These are phyloP conservation scores for Helarctos malayanus DNA, from an alignment of 2,797 vertebrate species.

Conservation along the genomic window DNA sequence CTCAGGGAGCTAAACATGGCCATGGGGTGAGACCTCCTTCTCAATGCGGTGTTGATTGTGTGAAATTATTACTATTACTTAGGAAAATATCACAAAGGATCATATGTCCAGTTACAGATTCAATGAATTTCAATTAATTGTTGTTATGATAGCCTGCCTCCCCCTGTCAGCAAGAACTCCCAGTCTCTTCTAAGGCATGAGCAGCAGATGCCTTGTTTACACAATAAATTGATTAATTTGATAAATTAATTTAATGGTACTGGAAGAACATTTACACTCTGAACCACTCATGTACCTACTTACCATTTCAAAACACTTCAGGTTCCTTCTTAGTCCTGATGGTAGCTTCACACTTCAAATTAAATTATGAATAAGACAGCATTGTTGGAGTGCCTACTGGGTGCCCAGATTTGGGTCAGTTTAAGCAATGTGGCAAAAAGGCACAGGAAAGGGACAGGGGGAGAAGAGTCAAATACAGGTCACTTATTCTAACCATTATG, in stretches of 20 bases:
- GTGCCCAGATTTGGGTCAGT: not conserved
- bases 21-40: not conserved
- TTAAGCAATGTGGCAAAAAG: not conserved
- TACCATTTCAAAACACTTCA: not conserved
- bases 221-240: conserved; percentile 31
- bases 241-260: not conserved
- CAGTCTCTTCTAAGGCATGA: not conserved
- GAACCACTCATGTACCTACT: not conserved
- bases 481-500: not conserved
- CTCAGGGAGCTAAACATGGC: not conserved
- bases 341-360: not conserved
- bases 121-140: not conserved
- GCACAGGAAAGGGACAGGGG: not conserved
- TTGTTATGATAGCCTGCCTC: not conserved
- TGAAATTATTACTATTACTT: conserved; percentile 28
- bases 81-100: conserved; percentile 37
- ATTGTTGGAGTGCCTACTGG: not conserved
- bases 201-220: not conserved
- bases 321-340: not conserved
- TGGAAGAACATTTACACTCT: conserved; percentile 23
- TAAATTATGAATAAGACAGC: not conserved
- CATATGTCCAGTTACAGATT: conserved; percentile 33
- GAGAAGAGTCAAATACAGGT: not conserved
- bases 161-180: not conserved
- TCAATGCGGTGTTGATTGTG: not conserved